A percentile compares a stretch with the other conserved stretches of the same genome.
Evolutionary conservation across 2,797 vertebrate genomes (phyloP).

Genomic region (Sebastes steindachneri): DNA sequence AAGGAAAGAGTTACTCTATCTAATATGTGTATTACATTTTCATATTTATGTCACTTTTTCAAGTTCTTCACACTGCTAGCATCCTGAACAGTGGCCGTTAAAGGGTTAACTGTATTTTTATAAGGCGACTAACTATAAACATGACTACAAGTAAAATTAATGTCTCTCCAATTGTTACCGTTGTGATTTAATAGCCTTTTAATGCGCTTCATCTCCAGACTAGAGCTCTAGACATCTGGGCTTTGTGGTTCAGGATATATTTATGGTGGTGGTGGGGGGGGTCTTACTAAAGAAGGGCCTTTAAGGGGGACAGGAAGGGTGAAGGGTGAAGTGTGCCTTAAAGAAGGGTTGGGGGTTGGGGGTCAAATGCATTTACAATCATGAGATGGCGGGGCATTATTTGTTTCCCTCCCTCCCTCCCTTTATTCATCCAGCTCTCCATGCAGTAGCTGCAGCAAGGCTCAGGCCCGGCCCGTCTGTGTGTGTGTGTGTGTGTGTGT

Average conservation of each 20-base stretch:
- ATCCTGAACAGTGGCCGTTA: background rate
- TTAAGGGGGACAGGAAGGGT: background rate
- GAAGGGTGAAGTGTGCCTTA: constrained; percentile 49
- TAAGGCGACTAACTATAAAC: background rate
- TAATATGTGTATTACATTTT: background rate
- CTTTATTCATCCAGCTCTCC: constrained; percentile 75
- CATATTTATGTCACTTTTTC: background rate
- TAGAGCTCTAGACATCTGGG: background rate
- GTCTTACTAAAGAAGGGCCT: background rate
- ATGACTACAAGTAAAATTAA: background rate
- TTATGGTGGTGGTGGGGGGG: constrained; percentile 71
- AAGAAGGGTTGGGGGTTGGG: constrained; percentile 84
- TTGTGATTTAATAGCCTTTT: background rate
- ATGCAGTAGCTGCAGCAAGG: background rate
- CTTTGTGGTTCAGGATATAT: constrained; percentile 81
- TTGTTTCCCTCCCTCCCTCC: constrained; percentile 63
- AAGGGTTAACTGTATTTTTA: background rate
- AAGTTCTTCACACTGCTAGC: background rate
- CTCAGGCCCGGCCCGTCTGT: background rate
- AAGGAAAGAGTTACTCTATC: background rate
- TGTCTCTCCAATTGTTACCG: background rate
- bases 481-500: too few relatives aligned
- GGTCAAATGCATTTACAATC: constrained; percentile 85
- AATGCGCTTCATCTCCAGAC: background rate
- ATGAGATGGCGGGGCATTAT: constrained; percentile 75